A percentile compares a stretch with the other conserved stretches of the same genome.
These are phyloP conservation scores for Argopecten irradians DNA, from an alignment of 1,140 invertebrate species.

Conservation along the genomic window DNA sequence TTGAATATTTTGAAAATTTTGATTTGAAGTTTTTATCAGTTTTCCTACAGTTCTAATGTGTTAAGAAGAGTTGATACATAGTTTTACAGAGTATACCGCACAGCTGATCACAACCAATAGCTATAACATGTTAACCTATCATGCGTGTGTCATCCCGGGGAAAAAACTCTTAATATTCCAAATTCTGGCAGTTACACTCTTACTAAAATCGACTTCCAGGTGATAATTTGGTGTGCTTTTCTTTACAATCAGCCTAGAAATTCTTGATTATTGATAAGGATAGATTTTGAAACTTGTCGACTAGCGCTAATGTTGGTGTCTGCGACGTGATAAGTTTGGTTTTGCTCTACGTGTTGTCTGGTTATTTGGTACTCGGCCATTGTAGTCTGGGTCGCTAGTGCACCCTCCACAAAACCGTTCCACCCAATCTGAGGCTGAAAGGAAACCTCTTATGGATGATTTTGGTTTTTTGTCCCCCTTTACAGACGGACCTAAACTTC, in stretches of 20 bases:
- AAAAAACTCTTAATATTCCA: not conserved
- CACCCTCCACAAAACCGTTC: not conserved
- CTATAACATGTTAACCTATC: not conserved
- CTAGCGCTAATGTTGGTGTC: not conserved
- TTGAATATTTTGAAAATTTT: not conserved
- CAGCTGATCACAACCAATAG: not conserved
- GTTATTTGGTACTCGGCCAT: not conserved
- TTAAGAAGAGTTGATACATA: not conserved
- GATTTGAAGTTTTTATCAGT: not conserved
- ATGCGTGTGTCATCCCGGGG: not conserved
- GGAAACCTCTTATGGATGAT: not conserved
- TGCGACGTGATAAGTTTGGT: not conserved
- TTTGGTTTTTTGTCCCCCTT: not conserved
- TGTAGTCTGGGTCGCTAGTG: not conserved
- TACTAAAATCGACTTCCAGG: not conserved
- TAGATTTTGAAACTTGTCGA: not conserved
- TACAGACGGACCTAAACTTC: not conserved
- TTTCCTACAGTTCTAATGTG: not conserved
- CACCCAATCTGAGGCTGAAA: not conserved
- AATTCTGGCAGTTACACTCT: not conserved
- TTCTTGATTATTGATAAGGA: not conserved
- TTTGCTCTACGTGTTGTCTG: not conserved
- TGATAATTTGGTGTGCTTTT: constrained; percentile 5
- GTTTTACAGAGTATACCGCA: not conserved
- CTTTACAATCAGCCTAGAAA: not conserved